Percentiles rank a stretch among this genome's conserved stretches.
phyloP scores from a whole-genome alignment of 2,888 invertebrate species.

The Napeogenes inachia region DNA sequence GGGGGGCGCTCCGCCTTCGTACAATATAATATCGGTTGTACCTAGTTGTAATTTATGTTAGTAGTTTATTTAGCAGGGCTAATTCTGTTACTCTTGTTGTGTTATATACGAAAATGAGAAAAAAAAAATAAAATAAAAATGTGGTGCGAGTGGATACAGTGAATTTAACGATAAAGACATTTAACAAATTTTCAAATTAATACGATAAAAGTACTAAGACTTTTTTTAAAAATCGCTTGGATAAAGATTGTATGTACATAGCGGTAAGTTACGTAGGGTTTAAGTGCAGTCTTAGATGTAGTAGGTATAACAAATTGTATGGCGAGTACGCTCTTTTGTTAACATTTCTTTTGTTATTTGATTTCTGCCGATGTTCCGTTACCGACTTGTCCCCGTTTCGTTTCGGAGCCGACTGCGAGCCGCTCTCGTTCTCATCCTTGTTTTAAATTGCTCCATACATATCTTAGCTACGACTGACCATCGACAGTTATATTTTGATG shows the following conservation, averaged over 20 bases:
- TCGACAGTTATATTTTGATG: too few species aligned
- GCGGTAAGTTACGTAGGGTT: constrained; percentile 62
- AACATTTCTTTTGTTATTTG: constrained; percentile 30
- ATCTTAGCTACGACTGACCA: not conserved
- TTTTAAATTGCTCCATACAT: not conserved
- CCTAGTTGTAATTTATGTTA: constrained; percentile 62
- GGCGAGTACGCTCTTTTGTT: constrained; percentile 42
- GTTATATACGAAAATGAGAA: constrained; percentile 53
- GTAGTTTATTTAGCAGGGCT: constrained; percentile 63
- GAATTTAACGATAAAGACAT: constrained; percentile 71
- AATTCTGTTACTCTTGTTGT: constrained; percentile 65
- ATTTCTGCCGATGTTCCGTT: constrained; percentile 42
- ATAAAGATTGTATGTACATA: constrained; percentile 74
- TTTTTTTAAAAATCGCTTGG: constrained; percentile 72
- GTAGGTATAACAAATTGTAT: constrained; percentile 76
- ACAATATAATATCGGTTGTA: constrained; percentile 57
- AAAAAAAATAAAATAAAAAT: constrained; percentile 44
- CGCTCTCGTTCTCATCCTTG: constrained; percentile 2
- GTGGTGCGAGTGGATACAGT: constrained; percentile 73
- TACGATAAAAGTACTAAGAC: constrained; percentile 74
- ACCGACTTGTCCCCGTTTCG: constrained; percentile 34
- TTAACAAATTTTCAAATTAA: constrained; percentile 77
- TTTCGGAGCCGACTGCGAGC: constrained; percentile 28
- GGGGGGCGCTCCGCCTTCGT: constrained; percentile 38
- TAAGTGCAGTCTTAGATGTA: constrained; percentile 74